phyloP scores from a whole-genome alignment of 2,113 vertebrate species.

The Acanthochromis polyacanthus region DNA sequence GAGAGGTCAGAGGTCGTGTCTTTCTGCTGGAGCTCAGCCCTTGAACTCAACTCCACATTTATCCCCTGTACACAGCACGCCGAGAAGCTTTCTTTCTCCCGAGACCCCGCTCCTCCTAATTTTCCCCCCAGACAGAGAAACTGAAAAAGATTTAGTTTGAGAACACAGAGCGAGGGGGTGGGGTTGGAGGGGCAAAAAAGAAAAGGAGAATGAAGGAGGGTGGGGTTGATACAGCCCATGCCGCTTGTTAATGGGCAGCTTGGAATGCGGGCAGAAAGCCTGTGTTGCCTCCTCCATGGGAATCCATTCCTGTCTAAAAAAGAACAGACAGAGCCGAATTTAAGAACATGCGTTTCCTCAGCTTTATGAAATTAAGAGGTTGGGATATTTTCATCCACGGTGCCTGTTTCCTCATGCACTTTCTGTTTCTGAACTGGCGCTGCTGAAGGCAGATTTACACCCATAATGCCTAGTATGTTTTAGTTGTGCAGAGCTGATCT shows the following conservation, averaged over 20 bases:
- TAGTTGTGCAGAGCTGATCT: constrained; percentile 45
- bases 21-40: constrained; percentile 61
- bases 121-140: constrained; percentile 42
- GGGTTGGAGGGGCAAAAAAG: background rate
- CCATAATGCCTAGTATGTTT: constrained; percentile 36
- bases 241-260: constrained; percentile 78
- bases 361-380: constrained; percentile 25
- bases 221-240: constrained; percentile 72
- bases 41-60: constrained; percentile 72
- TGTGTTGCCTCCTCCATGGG: constrained; percentile 62
- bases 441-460: constrained; percentile 54
- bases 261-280: constrained; percentile 73
- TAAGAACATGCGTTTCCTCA: constrained; percentile 38
- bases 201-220: constrained; percentile 45
- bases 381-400: constrained; percentile 32
- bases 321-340: constrained; percentile 47
- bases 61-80: constrained; percentile 56
- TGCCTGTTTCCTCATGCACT: constrained; percentile 11
- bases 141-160: constrained; percentile 52
- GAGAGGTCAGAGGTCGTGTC: constrained; percentile 54
- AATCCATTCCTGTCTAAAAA: constrained; percentile 64
- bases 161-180: constrained; percentile 27
- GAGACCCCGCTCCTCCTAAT: constrained; percentile 44
- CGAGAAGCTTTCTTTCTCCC: constrained; percentile 40
- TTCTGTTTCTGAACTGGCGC: constrained; percentile 39